phyloP scores from a whole-genome alignment of 2,113 vertebrate species.

The Oryzias woworae region DNA sequence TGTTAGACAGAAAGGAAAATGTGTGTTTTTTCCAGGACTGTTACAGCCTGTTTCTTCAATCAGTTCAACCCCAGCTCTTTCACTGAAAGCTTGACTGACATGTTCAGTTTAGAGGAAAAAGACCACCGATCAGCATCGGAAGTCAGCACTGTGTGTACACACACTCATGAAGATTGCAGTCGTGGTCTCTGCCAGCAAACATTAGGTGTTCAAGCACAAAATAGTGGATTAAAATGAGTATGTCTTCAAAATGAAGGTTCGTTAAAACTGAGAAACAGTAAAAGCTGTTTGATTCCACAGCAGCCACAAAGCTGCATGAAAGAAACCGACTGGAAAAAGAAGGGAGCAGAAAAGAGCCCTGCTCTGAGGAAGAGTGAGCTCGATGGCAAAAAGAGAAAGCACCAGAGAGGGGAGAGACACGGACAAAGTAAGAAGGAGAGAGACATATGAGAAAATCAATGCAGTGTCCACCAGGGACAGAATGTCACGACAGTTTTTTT shows the following conservation, averaged over 20 bases:
- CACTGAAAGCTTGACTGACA: constrained; percentile 42
- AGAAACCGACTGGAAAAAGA: constrained; percentile 12
- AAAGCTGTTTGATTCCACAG: constrained; percentile 9
- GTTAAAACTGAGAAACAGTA: constrained; percentile 19
- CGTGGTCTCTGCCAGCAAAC: constrained; percentile 56
- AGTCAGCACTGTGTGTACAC: constrained; percentile 56
- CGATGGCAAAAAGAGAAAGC: constrained; percentile 23
- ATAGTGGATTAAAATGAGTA: constrained; percentile 31
- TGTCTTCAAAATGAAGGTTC: constrained; percentile 3
- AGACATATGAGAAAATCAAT: constrained; percentile 69
- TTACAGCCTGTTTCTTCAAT: constrained; percentile 10
- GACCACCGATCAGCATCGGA: constrained; percentile 49
- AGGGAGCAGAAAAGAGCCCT: constrained; percentile 14
- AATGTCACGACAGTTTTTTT: constrained; percentile 66
- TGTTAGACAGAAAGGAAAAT: no score
- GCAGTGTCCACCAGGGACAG: constrained; percentile 70
- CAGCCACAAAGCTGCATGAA: constrained; percentile 41
- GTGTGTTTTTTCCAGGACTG: not conserved
- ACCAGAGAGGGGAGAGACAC: constrained; percentile 11
- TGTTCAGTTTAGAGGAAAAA: constrained; percentile 32
- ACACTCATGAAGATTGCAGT: constrained; percentile 20
- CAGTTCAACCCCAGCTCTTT: constrained; percentile 19
- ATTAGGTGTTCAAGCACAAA: constrained; percentile 62
- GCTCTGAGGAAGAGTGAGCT: constrained; percentile 22
- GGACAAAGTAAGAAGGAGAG: constrained; percentile 4